phyloP scores from a whole-genome alignment of 1,140 invertebrate species.

The Zophobas morio region DNA sequence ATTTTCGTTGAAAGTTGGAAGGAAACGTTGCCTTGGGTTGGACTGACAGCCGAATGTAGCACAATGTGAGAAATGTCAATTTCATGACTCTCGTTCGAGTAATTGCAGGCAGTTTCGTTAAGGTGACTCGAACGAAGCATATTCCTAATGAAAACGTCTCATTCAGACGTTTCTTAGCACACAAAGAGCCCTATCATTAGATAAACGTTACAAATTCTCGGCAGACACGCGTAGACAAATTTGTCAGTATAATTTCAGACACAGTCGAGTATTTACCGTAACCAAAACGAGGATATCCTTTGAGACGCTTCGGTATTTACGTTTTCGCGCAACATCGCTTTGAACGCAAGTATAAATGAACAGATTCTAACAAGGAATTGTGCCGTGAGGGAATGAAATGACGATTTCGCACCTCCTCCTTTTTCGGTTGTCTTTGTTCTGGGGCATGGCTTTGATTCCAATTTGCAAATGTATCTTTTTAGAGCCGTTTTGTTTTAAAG shows the following conservation, averaged over 20 bases:
- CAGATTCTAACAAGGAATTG: slow-evolving; percentile 16
- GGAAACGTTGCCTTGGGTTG: too few relatives aligned
- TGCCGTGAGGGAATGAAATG: slow-evolving; percentile 19
- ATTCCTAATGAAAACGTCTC: slow-evolving; percentile 12
- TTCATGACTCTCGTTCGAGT: slow-evolving; percentile 6
- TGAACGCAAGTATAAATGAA: slow-evolving; percentile 35
- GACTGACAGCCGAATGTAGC: too few relatives aligned
- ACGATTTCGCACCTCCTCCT: slow-evolving; percentile 26
- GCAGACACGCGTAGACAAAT: slow-evolving; percentile 16
- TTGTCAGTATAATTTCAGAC: slow-evolving; percentile 1
- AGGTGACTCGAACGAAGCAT: slow-evolving; percentile 14
- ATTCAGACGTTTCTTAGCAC: background rate
- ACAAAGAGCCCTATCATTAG: slow-evolving; percentile 18
- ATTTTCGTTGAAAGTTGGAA: too few relatives aligned
- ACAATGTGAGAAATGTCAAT: too few relatives aligned
- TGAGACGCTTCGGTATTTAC: slow-evolving; percentile 35
- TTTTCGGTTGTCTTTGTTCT: slow-evolving; percentile 2
- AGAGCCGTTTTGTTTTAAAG: slow-evolving; percentile 1
- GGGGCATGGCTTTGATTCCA: slow-evolving; percentile 24
- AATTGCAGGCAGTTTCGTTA: slow-evolving; percentile 13
- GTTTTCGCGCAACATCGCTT: slow-evolving; percentile 9
- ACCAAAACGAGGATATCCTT: slow-evolving; percentile 31
- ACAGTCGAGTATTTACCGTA: slow-evolving; percentile 20
- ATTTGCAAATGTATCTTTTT: slow-evolving; percentile 34
- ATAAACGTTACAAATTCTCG: slow-evolving; percentile 31